A percentile compares a stretch with the other conserved stretches of the same genome.
Evolutionary conservation across 2,113 vertebrate species (phyloP).

Genomic region (Gnathonemus longibarbis): DNA sequence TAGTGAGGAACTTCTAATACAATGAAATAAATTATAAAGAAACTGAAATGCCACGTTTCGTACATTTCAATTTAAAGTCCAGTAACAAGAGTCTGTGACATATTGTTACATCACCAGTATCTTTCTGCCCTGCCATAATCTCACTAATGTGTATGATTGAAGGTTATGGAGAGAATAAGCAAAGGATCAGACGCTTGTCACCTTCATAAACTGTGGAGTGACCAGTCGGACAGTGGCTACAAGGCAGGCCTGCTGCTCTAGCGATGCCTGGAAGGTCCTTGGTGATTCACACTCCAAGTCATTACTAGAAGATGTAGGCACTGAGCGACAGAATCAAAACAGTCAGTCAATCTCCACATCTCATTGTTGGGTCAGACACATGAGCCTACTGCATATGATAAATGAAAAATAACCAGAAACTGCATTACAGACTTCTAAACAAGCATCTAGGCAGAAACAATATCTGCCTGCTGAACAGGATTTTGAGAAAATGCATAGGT

Average conservation of each 20-base stretch:
- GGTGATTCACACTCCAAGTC: slow-evolving; percentile 66
- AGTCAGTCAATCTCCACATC: neutral
- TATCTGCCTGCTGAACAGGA: neutral
- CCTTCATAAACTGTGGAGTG: slow-evolving; percentile 74
- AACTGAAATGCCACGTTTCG: neutral
- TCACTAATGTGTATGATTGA: neutral
- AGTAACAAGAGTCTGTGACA: neutral
- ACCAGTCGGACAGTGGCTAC: slow-evolving; percentile 81
- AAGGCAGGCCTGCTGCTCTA: slow-evolving; percentile 79
- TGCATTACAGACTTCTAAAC: neutral
- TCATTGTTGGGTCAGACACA: neutral
- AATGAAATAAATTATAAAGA: neutral
- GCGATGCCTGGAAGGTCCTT: slow-evolving; percentile 67
- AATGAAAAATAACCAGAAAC: neutral
- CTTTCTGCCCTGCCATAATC: neutral
- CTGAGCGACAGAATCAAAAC: slow-evolving; percentile 52
- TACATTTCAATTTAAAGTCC: neutral
- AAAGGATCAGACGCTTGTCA: slow-evolving; percentile 40
- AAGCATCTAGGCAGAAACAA: neutral
- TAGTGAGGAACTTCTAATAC: neutral
- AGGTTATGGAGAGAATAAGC: neutral
- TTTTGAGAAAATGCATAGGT: neutral
- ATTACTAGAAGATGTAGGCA: slow-evolving; percentile 73
- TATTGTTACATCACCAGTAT: neutral
- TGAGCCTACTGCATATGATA: neutral